Conservation (phyloP, 2,888 invertebrate species). For the Pelosia muscerda region DNA sequence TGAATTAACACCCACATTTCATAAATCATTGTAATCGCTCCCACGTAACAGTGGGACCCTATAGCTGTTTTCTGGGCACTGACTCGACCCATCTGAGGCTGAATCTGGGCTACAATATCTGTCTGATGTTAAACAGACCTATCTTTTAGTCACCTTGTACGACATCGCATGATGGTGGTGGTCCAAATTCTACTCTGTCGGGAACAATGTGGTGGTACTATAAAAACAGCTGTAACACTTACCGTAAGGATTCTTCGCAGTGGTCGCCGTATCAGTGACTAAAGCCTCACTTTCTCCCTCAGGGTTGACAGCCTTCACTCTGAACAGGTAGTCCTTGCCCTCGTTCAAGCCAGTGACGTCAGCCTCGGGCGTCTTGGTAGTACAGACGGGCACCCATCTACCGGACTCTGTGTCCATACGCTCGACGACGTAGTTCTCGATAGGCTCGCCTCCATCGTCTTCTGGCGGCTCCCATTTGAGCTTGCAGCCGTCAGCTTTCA, state of each 20-base stretch:
- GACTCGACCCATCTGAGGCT: too few species aligned
- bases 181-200: too few species aligned
- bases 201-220: too few species aligned
- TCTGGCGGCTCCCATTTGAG: slow-evolving; percentile 98
- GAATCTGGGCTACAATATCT: too few species aligned
- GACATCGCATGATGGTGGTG: too few species aligned
- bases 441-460: slow-evolving; percentile 98
- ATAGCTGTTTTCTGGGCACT: too few species aligned
- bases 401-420: slow-evolving; percentile 98
- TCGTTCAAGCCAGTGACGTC: slow-evolving; percentile 97
- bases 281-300: slow-evolving; percentile 99
- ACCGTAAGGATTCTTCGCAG: slow-evolving; percentile 99
- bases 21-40: too few species aligned
- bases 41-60: too few species aligned
- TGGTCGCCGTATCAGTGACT: slow-evolving; percentile 95
- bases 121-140: too few species aligned
- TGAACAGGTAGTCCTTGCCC: slow-evolving; percentile 99
- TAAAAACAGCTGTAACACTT: slow-evolving; percentile 52
- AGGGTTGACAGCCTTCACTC: slow-evolving; percentile 98
- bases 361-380: slow-evolving; percentile 90
- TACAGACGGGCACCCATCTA: slow-evolving; percentile 96
- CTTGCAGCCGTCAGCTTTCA: slow-evolving; percentile 96
- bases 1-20: too few species aligned
- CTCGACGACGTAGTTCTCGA: slow-evolving; percentile 98
- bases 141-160: too few species aligned